A percentile compares a stretch with the other conserved stretches of the same genome.
Evolutionary conservation across 2,797 vertebrate genomes (phyloP).

Genomic region (Platalea minor): DNA sequence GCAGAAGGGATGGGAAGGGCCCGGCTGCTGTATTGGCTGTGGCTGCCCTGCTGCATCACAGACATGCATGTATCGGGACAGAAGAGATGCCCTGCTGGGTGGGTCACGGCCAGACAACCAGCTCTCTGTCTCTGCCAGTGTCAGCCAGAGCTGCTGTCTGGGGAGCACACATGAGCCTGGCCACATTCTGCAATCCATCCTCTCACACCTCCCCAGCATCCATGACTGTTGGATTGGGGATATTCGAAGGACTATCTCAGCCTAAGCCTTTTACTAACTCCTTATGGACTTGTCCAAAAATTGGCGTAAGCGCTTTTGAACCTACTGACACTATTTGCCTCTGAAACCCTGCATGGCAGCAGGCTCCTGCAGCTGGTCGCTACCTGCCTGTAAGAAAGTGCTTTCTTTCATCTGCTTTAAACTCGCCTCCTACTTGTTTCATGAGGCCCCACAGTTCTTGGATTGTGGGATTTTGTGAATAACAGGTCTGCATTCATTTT

Average conservation of each 20-base stretch:
- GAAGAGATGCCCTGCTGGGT: not conserved
- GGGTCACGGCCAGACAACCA: not conserved
- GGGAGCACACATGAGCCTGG: not conserved
- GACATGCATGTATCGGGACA: not conserved
- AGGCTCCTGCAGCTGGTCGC: not conserved
- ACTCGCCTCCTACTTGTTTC: not conserved
- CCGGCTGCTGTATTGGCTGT: not conserved
- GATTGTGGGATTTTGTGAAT: not conserved
- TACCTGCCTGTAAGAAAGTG: not conserved
- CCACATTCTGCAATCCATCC: not conserved
- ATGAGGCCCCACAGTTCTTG: not conserved
- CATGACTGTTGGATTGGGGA: not conserved
- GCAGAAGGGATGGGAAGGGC: not conserved
- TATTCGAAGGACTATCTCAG: not conserved
- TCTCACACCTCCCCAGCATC: not conserved
- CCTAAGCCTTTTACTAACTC: not conserved
- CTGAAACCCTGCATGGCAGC: not conserved
- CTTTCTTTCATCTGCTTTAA: not conserved
- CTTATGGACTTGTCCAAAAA: not conserved
- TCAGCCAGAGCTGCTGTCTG: not conserved
- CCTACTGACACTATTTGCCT: not conserved
- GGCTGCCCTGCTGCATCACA: not conserved
- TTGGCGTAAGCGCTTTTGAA: not conserved
- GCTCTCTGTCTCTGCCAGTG: not conserved
- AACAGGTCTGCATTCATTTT: not conserved